These are phyloP conservation scores for Drosophila macrospina DNA, from an alignment of 2,888 invertebrate species.

Conservation along the genomic window DNA sequence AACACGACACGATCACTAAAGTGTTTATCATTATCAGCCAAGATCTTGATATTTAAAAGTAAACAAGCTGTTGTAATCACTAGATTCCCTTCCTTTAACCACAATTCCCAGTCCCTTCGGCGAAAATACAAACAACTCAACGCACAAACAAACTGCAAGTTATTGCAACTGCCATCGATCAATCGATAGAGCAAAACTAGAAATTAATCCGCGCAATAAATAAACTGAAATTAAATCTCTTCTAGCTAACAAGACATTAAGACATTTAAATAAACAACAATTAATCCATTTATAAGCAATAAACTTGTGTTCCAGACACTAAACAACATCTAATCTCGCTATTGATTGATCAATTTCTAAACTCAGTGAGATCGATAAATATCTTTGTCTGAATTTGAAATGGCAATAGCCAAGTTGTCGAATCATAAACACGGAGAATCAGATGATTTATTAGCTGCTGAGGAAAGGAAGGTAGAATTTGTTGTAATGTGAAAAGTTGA, in stretches of 20 bases:
- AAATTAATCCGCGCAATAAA: conserved; percentile 18
- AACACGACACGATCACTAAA: conserved; percentile 51
- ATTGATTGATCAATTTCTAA: conserved; percentile 27
- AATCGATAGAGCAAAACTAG: not conserved
- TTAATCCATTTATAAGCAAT: conserved; percentile 41
- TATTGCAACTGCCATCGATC: conserved; percentile 41
- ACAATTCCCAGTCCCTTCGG: conserved; percentile 5
- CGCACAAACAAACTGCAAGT: conserved; percentile 20
- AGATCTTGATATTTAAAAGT: conserved; percentile 36
- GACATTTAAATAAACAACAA: conserved; percentile 23
- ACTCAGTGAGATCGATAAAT: conserved; percentile 22
- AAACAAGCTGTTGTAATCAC: conserved; percentile 51
- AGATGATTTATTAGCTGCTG: conserved; percentile 12
- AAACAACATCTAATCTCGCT: conserved; percentile 17
- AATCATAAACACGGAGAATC: conserved; percentile 2
- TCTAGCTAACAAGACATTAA: conserved; percentile 10
- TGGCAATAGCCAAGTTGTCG: not conserved
- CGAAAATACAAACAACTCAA: conserved; percentile 21
- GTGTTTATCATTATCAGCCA: conserved; percentile 67
- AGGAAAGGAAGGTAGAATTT: not conserved
- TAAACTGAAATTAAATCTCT: conserved; percentile 18
- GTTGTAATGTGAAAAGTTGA: not conserved
- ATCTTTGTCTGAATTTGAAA: conserved; percentile 3
- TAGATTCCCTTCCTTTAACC: conserved; percentile 7
- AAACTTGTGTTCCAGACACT: conserved; percentile 30